A percentile compares a stretch with the other conserved stretches of the same genome.
Conservation (phyloP, 2,113 vertebrate genomes). For the Girardinichthys multiradiatus region DNA sequence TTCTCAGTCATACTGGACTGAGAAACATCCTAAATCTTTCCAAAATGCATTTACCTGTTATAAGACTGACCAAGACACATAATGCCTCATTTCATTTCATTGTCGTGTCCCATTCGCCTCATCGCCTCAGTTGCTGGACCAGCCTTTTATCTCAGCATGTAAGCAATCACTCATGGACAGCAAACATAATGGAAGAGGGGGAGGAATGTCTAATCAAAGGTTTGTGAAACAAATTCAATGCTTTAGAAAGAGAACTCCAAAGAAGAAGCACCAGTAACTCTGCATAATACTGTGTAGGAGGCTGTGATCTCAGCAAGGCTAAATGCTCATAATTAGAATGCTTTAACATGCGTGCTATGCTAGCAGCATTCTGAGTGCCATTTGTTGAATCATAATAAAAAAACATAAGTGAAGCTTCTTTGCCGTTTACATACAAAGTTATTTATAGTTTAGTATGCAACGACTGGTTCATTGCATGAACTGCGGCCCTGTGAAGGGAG, state of each 20-base stretch:
- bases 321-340: slow-evolving; percentile 21
- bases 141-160: slow-evolving; percentile 73
- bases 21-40: too few relatives aligned
- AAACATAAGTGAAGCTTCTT: not conserved
- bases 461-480: not conserved
- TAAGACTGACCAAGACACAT: too few relatives aligned
- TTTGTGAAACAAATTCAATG: slow-evolving; percentile 70
- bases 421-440: not conserved
- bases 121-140: slow-evolving; percentile 61
- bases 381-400: not conserved
- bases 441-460: not conserved
- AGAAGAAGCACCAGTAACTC: slow-evolving; percentile 32
- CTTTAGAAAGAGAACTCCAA: slow-evolving; percentile 47
- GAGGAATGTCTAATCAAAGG: slow-evolving; percentile 71
- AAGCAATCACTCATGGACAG: slow-evolving; percentile 71
- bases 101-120: slow-evolving; percentile 69
- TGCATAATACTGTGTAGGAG: slow-evolving; percentile 16
- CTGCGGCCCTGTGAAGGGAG: not conserved
- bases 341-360: not conserved
- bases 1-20: too few relatives aligned
- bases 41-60: too few relatives aligned
- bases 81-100: slow-evolving; percentile 79
- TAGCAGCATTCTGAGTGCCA: not conserved
- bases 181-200: slow-evolving; percentile 65
- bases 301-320: slow-evolving; percentile 27